Percentiles rank a stretch among this genome's conserved stretches.
These are phyloP conservation scores for Peromyscus californicus DNA, from an alignment of 2,113 vertebrate species.

Conservation along the genomic window DNA sequence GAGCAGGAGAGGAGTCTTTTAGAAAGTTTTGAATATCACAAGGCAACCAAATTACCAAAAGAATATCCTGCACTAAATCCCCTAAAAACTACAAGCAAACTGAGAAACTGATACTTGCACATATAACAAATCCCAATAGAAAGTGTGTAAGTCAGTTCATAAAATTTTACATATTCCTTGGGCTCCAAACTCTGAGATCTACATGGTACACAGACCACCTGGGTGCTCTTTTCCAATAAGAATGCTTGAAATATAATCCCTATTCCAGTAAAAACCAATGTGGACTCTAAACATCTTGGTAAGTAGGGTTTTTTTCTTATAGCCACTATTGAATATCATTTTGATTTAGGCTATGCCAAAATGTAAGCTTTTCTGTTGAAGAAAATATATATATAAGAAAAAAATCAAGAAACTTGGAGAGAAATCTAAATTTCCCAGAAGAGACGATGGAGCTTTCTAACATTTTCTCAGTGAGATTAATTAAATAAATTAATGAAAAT, in stretches of 20 bases:
- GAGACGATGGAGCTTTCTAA: background rate
- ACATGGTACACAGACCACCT: background rate
- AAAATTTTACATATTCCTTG: slow-evolving; percentile 45
- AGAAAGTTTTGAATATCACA: background rate
- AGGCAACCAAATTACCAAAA: slow-evolving; percentile 56
- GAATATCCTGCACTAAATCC: background rate
- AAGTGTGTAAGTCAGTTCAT: slow-evolving; percentile 34
- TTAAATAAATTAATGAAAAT: background rate
- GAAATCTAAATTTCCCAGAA: slow-evolving; percentile 18
- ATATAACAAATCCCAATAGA: slow-evolving; percentile 51
- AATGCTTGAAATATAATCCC: slow-evolving; percentile 40
- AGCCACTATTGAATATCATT: background rate
- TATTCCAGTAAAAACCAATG: slow-evolving; percentile 19
- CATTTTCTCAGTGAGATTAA: slow-evolving; percentile 22
- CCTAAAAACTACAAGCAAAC: background rate
- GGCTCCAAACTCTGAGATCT: background rate
- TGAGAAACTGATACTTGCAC: slow-evolving; percentile 23
- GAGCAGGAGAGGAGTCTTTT: background rate
- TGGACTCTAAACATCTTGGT: slow-evolving; percentile 45
- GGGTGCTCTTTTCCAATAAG: slow-evolving; percentile 33
- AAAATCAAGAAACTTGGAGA: slow-evolving; percentile 18
- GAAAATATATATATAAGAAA: background rate
- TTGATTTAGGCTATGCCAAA: background rate
- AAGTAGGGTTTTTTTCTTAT: slow-evolving; percentile 53
- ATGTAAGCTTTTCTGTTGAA: slow-evolving; percentile 30